phyloP scores from a whole-genome alignment of 1,140 invertebrate species.

The Drosophila sechellia region DNA sequence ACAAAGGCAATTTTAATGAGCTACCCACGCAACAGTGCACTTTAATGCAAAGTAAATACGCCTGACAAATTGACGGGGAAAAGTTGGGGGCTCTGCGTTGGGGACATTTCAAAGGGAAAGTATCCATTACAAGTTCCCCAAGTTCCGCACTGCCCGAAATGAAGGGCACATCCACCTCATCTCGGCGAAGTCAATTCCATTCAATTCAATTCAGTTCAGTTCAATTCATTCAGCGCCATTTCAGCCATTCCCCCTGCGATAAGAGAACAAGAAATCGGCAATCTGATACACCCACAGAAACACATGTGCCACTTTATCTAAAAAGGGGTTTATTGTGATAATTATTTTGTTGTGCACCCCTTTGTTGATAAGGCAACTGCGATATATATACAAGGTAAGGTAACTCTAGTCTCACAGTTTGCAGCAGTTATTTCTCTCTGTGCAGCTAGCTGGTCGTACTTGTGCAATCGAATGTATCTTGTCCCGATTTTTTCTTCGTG shows the following conservation, averaged over 20 bases:
- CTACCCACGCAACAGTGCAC: conserved; percentile 71
- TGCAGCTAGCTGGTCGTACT: conserved; percentile 4
- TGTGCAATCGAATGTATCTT: conserved; percentile 42
- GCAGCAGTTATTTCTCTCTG: not conserved
- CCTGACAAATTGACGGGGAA: conserved; percentile 50
- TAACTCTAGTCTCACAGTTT: not conserved
- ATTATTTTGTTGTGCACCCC: not conserved
- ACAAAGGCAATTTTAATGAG: conserved; percentile 79
- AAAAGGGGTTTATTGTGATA: not conserved
- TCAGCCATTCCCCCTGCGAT: conserved; percentile 37
- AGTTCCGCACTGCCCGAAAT: conserved; percentile 26
- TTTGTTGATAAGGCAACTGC: not conserved
- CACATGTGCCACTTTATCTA: not conserved
- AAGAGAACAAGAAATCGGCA: conserved; percentile 27
- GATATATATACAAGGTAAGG: not conserved
- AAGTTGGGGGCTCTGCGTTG: not conserved
- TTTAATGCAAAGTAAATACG: conserved; percentile 79
- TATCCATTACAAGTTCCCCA: conserved; percentile 42
- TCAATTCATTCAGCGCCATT: conserved; percentile 48
- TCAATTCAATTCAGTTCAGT: conserved; percentile 1
- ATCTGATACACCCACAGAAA: conserved; percentile 1
- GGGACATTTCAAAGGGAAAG: conserved; percentile 36
- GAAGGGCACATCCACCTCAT: conserved; percentile 14
- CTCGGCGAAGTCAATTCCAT: conserved; percentile 29
- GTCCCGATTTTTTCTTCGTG: conserved; percentile 30